These are phyloP conservation scores for Bombylius major DNA, from an alignment of 2,888 invertebrate genomes.

Conservation along the genomic window DNA sequence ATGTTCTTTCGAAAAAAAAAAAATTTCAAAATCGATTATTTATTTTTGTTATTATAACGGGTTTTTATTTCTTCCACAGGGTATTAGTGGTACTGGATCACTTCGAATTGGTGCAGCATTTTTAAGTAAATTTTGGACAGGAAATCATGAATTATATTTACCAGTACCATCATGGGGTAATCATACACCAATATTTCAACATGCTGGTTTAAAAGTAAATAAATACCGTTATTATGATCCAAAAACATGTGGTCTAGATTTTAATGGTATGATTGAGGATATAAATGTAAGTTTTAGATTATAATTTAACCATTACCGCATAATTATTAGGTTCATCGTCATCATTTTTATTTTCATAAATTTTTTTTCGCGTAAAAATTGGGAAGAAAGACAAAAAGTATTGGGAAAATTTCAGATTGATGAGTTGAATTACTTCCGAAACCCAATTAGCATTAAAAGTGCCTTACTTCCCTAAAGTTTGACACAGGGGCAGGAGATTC, in stretches of 20 bases:
- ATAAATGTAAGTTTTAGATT: slow-evolving; percentile 50
- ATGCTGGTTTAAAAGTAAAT: slow-evolving; percentile 71
- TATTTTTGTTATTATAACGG: background rate
- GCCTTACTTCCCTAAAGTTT: too few species aligned
- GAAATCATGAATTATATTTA: slow-evolving; percentile 71
- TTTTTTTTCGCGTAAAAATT: too few species aligned
- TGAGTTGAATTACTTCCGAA: too few species aligned
- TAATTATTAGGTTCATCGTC: too few species aligned
- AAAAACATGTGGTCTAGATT: slow-evolving; percentile 86
- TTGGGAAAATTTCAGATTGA: too few species aligned
- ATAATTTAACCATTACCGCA: too few species aligned
- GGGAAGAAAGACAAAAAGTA: too few species aligned
- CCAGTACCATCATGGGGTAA: slow-evolving; percentile 98
- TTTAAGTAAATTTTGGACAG: slow-evolving; percentile 65
- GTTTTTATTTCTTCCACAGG: slow-evolving; percentile 44
- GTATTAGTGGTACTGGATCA: slow-evolving; percentile 96
- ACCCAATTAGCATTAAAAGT: too few species aligned
- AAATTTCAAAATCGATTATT: background rate
- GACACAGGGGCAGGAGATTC: too few species aligned
- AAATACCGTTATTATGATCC: slow-evolving; percentile 90
- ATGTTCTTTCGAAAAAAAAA: slow-evolving; percentile 10
- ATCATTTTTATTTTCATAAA: background rate
- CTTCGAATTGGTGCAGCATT: slow-evolving; percentile 87
- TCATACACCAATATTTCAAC: slow-evolving; percentile 89
- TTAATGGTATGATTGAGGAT: slow-evolving; percentile 78